Percentiles rank a stretch among this genome's conserved stretches.
Conservation (phyloP, 2,888 invertebrate genomes). For the Erebia epiphron region DNA sequence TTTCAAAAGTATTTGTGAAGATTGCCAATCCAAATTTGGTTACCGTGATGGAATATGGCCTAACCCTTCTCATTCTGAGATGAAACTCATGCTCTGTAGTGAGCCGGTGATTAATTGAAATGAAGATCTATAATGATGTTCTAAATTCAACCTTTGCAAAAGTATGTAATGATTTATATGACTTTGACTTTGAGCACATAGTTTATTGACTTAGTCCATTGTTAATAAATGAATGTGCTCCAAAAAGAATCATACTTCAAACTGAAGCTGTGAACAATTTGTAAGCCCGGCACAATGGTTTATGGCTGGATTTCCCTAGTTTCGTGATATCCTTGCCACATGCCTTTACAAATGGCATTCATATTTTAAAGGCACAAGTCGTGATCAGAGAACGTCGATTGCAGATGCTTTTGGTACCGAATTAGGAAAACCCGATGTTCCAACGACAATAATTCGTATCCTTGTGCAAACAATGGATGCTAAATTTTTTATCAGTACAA, state of each 20-base stretch:
- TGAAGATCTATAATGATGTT: too few relatives aligned
- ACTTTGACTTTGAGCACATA: background rate
- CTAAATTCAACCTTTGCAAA: background rate
- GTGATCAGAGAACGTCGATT: slow-evolving; percentile 63
- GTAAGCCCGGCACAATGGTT: slow-evolving; percentile 50
- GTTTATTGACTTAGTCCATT: slow-evolving; percentile 5
- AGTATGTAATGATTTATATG: background rate
- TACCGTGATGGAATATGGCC: too few relatives aligned
- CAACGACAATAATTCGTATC: slow-evolving; percentile 43
- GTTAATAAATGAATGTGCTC: background rate
- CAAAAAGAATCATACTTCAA: background rate
- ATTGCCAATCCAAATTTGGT: too few relatives aligned
- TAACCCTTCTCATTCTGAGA: too few relatives aligned
- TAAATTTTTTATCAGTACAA: slow-evolving; percentile 8
- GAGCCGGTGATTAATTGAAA: too few relatives aligned
- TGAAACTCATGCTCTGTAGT: too few relatives aligned
- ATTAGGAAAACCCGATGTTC: slow-evolving; percentile 62
- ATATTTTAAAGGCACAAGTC: slow-evolving; percentile 76
- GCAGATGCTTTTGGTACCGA: slow-evolving; percentile 60
- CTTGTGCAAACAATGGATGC: slow-evolving; percentile 40
- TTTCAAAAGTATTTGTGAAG: too few relatives aligned
- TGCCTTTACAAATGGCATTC: slow-evolving; percentile 68
- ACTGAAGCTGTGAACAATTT: slow-evolving; percentile 38
- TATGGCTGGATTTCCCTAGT: slow-evolving; percentile 73
- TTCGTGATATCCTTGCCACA: slow-evolving; percentile 72